Evolutionary conservation across 2,888 invertebrate genomes (phyloP).

Genomic region (Yponomeuta cagnagella): DNA sequence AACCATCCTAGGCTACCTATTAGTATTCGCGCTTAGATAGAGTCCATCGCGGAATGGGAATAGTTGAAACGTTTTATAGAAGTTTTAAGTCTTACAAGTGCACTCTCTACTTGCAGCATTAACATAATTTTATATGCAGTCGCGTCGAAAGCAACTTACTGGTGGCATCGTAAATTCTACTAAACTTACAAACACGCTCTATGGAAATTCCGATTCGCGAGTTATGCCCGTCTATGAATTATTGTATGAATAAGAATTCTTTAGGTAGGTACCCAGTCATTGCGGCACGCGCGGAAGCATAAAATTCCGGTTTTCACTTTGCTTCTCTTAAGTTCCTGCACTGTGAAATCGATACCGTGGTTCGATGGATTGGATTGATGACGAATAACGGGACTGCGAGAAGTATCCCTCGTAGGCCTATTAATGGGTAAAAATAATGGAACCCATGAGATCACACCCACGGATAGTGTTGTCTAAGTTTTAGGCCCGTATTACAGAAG

Average conservation of each 20-base stretch:
- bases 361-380: not conserved
- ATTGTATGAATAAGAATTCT: slow-evolving; percentile 25
- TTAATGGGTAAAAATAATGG: too few species aligned
- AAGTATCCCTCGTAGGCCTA: too few species aligned
- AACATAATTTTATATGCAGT: slow-evolving; percentile 72
- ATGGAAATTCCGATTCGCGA: slow-evolving; percentile 60
- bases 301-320: too few species aligned
- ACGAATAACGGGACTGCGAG: too few species aligned
- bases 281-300: slow-evolving; percentile 1
- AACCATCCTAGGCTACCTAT: not conserved
- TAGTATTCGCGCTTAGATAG: slow-evolving; percentile 32
- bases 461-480: too few species aligned
- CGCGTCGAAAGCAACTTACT: slow-evolving; percentile 58
- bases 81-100: slow-evolving; percentile 58
- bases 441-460: too few species aligned
- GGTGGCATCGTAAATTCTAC: slow-evolving; percentile 65
- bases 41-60: slow-evolving; percentile 44
- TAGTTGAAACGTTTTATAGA: slow-evolving; percentile 53
- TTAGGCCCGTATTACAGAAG: too few species aligned
- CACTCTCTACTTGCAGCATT: slow-evolving; percentile 47
- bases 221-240: slow-evolving; percentile 57
- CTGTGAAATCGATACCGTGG: not conserved
- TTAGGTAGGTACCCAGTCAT: slow-evolving; percentile 1
- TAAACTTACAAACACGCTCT: slow-evolving; percentile 63
- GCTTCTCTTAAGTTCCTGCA: too few species aligned